Percentiles rank a stretch among this genome's conserved stretches.
Evolutionary conservation across 2,888 invertebrate genomes (phyloP).

Genomic region (Drosophila meridionalis): DNA sequence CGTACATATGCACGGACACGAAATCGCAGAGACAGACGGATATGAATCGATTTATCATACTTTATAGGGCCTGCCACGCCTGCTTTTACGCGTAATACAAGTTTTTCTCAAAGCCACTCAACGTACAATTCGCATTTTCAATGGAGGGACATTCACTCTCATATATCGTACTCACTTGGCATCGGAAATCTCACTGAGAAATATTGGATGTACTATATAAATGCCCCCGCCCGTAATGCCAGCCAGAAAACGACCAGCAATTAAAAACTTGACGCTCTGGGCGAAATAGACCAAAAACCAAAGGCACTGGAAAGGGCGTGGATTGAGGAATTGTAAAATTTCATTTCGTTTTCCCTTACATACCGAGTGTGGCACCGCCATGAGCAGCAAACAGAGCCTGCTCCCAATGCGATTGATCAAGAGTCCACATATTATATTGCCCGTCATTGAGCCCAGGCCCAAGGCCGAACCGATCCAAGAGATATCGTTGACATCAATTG

Average conservation of each 20-base stretch:
- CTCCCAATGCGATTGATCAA: constrained; percentile 72
- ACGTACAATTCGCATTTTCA: background rate
- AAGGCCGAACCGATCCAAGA: constrained; percentile 83
- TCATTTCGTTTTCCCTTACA: too few species aligned
- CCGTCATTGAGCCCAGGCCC: constrained; percentile 77
- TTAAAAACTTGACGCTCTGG: constrained; percentile 60
- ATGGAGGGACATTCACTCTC: background rate
- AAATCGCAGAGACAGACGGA: too few species aligned
- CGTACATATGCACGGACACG: too few species aligned
- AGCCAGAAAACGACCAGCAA: constrained; percentile 67
- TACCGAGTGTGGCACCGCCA: constrained; percentile 80
- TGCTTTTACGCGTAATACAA: too few species aligned
- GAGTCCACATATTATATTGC: constrained; percentile 73
- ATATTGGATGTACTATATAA: constrained; percentile 75
- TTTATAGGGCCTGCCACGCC: too few species aligned
- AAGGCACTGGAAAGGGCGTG: constrained; percentile 46
- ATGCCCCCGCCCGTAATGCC: constrained; percentile 78
- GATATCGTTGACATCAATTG: constrained; percentile 61
- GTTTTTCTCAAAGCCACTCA: too few species aligned
- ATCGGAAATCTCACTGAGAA: constrained; percentile 75
- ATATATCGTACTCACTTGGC: constrained; percentile 52
- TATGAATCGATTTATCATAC: too few species aligned
- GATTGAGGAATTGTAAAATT: too few species aligned
- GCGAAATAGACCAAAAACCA: constrained; percentile 72
- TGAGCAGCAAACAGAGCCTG: constrained; percentile 67